phyloP scores from a whole-genome alignment of 2,113 vertebrate genomes.

The Epinephelus cyanopodus region DNA sequence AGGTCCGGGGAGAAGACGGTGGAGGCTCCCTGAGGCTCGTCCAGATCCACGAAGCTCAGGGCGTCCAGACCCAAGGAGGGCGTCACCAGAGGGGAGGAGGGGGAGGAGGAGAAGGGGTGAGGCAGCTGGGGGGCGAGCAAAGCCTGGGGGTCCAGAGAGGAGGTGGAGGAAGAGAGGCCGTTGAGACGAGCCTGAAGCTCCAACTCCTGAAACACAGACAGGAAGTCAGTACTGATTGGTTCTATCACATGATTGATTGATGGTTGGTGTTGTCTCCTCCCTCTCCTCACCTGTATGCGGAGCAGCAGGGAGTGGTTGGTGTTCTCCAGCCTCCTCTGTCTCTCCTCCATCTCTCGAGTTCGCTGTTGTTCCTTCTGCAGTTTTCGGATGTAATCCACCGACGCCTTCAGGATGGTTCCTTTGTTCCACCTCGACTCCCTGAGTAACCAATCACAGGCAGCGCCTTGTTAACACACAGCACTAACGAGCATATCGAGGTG shows the following conservation, averaged over 20 bases:
- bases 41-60: constrained; percentile 86
- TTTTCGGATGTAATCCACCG: constrained; percentile 93
- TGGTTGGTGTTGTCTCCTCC: too few relatives aligned
- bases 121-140: constrained; percentile 54
- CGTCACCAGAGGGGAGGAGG: constrained; percentile 48
- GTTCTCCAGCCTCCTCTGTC: constrained; percentile 89
- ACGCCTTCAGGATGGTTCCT: constrained; percentile 94
- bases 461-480: constrained; percentile 29
- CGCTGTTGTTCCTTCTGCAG: constrained; percentile 93
- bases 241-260: too few relatives aligned
- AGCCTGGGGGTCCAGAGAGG: constrained; percentile 57
- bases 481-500: background rate
- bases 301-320: constrained; percentile 89
- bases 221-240: background rate
- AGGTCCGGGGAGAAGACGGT: constrained; percentile 78
- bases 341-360: constrained; percentile 88
- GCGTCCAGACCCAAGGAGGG: constrained; percentile 84
- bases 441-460: constrained; percentile 49
- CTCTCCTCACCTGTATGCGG: constrained; percentile 80
- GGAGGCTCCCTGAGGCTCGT: constrained; percentile 71
- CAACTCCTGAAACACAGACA: constrained; percentile 84
- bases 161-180: constrained; percentile 72
- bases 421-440: constrained; percentile 95
- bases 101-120: constrained; percentile 54
- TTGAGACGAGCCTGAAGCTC: constrained; percentile 90